Evolutionary conservation across 2,113 vertebrate species (phyloP).

Genomic region (Cryptotis parvus): DNA sequence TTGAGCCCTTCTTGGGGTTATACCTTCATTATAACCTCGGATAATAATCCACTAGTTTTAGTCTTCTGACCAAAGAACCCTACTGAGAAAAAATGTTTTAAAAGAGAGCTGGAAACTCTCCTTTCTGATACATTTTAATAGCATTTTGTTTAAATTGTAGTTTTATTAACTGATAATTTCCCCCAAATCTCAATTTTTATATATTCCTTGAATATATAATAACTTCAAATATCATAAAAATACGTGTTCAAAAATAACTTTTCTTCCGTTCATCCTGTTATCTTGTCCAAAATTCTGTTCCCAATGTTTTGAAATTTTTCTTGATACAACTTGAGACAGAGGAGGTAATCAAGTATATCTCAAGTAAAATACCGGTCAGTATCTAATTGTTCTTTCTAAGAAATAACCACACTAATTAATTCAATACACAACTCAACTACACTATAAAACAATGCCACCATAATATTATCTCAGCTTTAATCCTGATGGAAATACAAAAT

Average conservation of each 20-base stretch:
- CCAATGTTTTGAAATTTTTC: conserved; percentile 6
- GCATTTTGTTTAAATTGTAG: not conserved
- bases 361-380: conserved; percentile 20
- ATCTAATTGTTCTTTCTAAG: not conserved
- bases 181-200: not conserved
- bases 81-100: conserved; percentile 39
- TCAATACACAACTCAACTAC: not conserved
- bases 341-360: not conserved
- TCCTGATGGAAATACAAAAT: conserved; percentile 17
- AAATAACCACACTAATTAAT: not conserved
- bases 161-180: not conserved
- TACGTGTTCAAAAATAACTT: not conserved
- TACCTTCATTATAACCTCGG: conserved; percentile 46
- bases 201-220: conserved; percentile 3
- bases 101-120: not conserved
- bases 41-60: conserved; percentile 34
- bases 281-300: conserved; percentile 21
- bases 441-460: not conserved
- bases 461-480: not conserved
- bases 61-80: conserved; percentile 15
- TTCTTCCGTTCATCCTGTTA: not conserved
- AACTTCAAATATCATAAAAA: conserved; percentile 23
- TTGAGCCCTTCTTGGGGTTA: conserved; percentile 15
- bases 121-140: not conserved
- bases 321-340: not conserved